Conservation (phyloP, 53 echinoderm and acorn worm species). For the Arbacia lixula region DNA sequence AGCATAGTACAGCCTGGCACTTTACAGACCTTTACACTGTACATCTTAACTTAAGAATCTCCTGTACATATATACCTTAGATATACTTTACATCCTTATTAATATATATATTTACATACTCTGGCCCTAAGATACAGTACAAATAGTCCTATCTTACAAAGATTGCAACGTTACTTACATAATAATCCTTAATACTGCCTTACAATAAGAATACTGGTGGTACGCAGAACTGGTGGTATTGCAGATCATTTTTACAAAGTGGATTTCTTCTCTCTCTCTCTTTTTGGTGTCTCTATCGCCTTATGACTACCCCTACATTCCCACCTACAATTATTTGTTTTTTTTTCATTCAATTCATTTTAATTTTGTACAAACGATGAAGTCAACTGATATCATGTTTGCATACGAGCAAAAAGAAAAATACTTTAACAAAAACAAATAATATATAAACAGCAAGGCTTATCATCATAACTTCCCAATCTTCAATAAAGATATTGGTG, state of each 20-base stretch:
- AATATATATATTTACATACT: constrained; percentile 7
- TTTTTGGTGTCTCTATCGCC: not conserved
- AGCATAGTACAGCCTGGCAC: not conserved
- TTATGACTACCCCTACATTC: too few relatives aligned
- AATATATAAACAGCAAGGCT: too few relatives aligned
- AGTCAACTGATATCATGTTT: too few relatives aligned
- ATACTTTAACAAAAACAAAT: too few relatives aligned
- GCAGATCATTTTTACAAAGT: constrained; percentile 11
- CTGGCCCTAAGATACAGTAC: constrained; percentile 29
- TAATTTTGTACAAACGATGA: too few relatives aligned
- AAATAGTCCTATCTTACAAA: constrained; percentile 27
- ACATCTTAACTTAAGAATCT: constrained; percentile 28
- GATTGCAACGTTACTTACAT: constrained; percentile 7
- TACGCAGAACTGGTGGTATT: constrained; percentile 35
- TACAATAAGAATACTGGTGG: constrained; percentile 39
- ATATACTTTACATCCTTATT: constrained; percentile 6
- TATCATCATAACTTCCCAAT: too few relatives aligned
- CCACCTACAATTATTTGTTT: too few relatives aligned
- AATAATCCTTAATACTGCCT: constrained; percentile 46
- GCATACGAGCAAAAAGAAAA: too few relatives aligned
- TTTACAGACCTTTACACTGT: constrained; percentile 33
- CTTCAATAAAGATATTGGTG: too few relatives aligned
- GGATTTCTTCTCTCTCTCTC: not conserved
- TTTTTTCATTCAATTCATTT: too few relatives aligned
- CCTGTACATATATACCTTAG: constrained; percentile 4